Evolutionary conservation across 2,888 invertebrate genomes (phyloP).

Genomic region (Mactromeris polynyma): DNA sequence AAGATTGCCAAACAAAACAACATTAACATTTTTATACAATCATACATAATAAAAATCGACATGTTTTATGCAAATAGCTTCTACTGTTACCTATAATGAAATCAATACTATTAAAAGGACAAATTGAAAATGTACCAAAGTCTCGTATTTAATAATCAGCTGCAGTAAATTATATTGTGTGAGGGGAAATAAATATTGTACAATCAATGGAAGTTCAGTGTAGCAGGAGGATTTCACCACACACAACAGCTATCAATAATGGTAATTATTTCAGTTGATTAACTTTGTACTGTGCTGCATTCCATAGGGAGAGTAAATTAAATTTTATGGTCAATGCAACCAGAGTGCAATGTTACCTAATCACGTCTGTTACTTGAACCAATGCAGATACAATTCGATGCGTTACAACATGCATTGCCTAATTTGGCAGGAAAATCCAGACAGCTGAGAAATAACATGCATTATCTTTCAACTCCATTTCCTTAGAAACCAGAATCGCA

Average conservation of each 20-base stretch:
- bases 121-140: not conserved
- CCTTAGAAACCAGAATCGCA: not conserved
- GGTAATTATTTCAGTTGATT: not conserved
- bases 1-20: no score
- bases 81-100: not conserved
- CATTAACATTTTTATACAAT: no score
- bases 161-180: not conserved
- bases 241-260: not conserved
- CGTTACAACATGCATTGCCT: not conserved
- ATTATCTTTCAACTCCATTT: not conserved
- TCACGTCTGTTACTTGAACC: not conserved
- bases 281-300: not conserved
- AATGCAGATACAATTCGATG: not conserved
- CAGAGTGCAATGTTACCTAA: not conserved
- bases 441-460: not conserved
- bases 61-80: not conserved
- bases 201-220: constrained; percentile 1
- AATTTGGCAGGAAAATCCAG: not conserved
- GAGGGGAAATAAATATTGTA: not conserved
- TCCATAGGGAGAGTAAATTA: not conserved
- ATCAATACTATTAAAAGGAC: not conserved
- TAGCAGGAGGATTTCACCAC: not conserved
- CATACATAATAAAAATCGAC: not conserved
- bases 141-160: not conserved
- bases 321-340: constrained; percentile 6